These are phyloP conservation scores for Nannoperca australis DNA, from an alignment of 2,797 vertebrate genomes.

Conservation along the genomic window DNA sequence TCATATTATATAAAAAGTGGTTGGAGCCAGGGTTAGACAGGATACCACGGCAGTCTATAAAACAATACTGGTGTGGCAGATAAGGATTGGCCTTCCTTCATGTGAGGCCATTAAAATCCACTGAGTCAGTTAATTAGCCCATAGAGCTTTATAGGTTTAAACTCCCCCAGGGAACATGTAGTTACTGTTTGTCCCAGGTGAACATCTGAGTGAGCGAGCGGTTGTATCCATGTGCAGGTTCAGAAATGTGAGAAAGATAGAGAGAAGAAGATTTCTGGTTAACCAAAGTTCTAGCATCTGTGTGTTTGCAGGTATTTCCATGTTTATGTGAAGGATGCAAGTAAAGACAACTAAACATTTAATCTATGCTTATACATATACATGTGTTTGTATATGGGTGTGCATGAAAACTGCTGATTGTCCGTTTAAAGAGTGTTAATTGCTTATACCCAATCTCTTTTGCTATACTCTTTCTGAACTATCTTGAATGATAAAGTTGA, in stretches of 20 bases:
- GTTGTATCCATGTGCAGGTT: constrained; percentile 6
- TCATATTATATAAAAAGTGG: constrained; percentile 34
- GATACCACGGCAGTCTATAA: constrained; percentile 58
- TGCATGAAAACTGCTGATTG: not conserved
- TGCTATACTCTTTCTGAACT: not conserved
- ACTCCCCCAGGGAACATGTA: constrained; percentile 54
- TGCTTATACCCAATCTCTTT: not conserved
- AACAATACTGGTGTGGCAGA: constrained; percentile 63
- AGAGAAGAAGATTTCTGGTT: not conserved
- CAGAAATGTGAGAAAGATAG: constrained; percentile 12
- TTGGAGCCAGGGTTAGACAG: constrained; percentile 45
- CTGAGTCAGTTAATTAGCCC: constrained; percentile 51
- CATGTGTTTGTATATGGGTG: not conserved
- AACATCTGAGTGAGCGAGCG: constrained; percentile 13
- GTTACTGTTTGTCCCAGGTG: constrained; percentile 49
- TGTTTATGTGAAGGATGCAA: constrained; percentile 9
- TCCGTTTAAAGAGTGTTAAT: too few relatives aligned
- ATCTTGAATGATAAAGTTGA: not conserved
- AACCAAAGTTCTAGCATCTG: not conserved
- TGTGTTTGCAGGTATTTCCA: constrained; percentile 1
- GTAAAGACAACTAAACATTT: constrained; percentile 10
- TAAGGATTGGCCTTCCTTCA: constrained; percentile 64
- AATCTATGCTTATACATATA: not conserved
- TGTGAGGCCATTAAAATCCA: constrained; percentile 52
- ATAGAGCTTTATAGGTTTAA: constrained; percentile 63